phyloP scores from a whole-genome alignment of 2,888 invertebrate species.

The Apoderus coryli region DNA sequence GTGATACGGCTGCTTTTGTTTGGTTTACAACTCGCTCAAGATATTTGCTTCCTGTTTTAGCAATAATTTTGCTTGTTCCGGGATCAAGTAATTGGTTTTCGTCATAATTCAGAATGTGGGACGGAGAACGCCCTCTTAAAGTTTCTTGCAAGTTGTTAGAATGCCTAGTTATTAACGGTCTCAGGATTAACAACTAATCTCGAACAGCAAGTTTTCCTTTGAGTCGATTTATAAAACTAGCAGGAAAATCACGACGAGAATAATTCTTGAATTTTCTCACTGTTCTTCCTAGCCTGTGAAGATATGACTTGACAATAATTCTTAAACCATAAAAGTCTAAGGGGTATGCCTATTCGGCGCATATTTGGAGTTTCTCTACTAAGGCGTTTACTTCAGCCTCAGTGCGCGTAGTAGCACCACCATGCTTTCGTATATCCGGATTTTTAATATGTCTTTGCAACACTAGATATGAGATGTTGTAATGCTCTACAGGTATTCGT shows the following conservation, averaged over 20 bases:
- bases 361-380: conserved; percentile 2
- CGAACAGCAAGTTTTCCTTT: conserved; percentile 1
- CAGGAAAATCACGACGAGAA: conserved; percentile 3
- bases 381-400: conserved; percentile 1
- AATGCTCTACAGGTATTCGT: too few species aligned
- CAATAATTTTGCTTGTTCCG: conserved; percentile 6
- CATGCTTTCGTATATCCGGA: conserved; percentile 6
- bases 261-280: conserved; percentile 7
- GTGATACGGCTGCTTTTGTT: conserved; percentile 5
- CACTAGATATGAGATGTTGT: conserved; percentile 1
- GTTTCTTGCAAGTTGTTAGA: conserved; percentile 5
- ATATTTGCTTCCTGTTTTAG: conserved; percentile 17
- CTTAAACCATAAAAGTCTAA: conserved; percentile 5
- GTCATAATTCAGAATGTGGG: conserved; percentile 7
- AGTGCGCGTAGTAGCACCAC: conserved; percentile 5
- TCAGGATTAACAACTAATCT: conserved; percentile 6
- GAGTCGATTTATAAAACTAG: conserved; percentile 2
- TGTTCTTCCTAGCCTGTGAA: conserved; percentile 7
- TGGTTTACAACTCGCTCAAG: conserved; percentile 20
- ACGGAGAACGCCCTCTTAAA: conserved; percentile 3
- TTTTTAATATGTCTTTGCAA: conserved; percentile 1
- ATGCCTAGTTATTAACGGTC: conserved; percentile 3
- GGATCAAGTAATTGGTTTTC: conserved; percentile 1
- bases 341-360: conserved; percentile 7
- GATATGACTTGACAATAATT: conserved; percentile 6